Evolutionary conservation across 2,797 vertebrate species (phyloP), one percentile per base, ranked within the genome.

Genomic region (Corythornis leucogaster): DNA sequence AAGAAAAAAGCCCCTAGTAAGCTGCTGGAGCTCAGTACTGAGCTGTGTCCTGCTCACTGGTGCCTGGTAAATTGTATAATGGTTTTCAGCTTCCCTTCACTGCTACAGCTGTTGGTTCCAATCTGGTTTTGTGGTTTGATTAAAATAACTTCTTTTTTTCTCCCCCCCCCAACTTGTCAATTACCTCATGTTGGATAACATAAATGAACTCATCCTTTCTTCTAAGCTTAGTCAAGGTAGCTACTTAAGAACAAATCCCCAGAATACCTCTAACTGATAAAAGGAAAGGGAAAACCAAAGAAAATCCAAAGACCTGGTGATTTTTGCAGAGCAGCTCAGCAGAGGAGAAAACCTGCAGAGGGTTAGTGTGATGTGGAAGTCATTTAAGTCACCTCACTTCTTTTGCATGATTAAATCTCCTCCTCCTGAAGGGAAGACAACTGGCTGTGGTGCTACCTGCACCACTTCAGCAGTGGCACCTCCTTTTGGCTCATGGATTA

Each of bases 21-120:
- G 82, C 88, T 64, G 68, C 90, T 70, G 79, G 71, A 86, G 53
- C 5, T 14, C 35, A 13, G 80, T 30, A 14, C 46, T 0, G 48
- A 81, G 75, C 21, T 51, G 75, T 20, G 79, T 24, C 61, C 89
- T 93, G 89, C 73, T 95, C 84, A 43, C 26, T 89, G 92, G 55
- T 46, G 73, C 94, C 53, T 91, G 76, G 4, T 63, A 87, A 94
- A 93, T 95, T 50, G 48, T 85, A 40, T 80, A 80, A 83, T 76
- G 93, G 58, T 70, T 93, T 92, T 78, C 89, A 78, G 85, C 58
- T 78, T 43, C 87, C 63, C 71, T 51, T 73, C 82, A 7, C 55
- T 80, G 89, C 80, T 77, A 16, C 87, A 80, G 89, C 87, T 90
- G 73, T 75, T 95, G 87, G 66, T 55, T 87, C 85, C 91, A 89